Evolutionary conservation across 2,888 invertebrate species (phyloP), one percentile per base, ranked within the genome.

Genomic region (Erebia palarica): DNA sequence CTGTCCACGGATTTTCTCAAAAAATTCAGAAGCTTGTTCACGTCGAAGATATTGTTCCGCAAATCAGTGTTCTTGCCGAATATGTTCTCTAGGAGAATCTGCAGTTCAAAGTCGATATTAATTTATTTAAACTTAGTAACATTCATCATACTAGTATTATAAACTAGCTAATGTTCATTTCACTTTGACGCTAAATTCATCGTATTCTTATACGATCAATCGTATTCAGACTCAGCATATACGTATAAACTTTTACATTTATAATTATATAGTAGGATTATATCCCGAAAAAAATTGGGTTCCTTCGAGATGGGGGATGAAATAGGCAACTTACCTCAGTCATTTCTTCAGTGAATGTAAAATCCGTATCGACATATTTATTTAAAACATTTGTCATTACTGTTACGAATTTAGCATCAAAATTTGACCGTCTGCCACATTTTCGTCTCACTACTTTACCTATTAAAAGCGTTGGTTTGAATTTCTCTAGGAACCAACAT

Each of bases 311-410:
- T 36, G 7, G 27, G 27, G 27, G 36, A 36, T 36, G 36, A 36
- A 36, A 36, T 36, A 7, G 7, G 36, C 5, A 57, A 78, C 72
- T 55, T 36, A 88, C 88, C 77, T 76, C 79, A 1, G 84, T 80
- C 79, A 87, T 81, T 8, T 86, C 82, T 1, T 82, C 79, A 0
- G 84, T 82, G 55, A 88, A 88, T 1, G 75, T 79, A n/a, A 82
- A 79, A 3, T 72, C 70, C 0, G 78, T 70, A 11, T 80, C 77
- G 0, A 80, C 78, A 47, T 81, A 82, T 44, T 77, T 78, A 70
- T 88, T 88, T 7, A 88, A 71, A 9, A 86, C 79, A 0, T 74
- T 76, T 0, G 85, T 87, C 68, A 88, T 78, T 2, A 75, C 78
- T 9, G 65, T 77, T 7, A 86, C 42, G 3, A 86, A 82, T 0